Base-by-base conservation (phyloP, 1,140 invertebrate genomes). In the Trinorchestia longiramus region DNA sequence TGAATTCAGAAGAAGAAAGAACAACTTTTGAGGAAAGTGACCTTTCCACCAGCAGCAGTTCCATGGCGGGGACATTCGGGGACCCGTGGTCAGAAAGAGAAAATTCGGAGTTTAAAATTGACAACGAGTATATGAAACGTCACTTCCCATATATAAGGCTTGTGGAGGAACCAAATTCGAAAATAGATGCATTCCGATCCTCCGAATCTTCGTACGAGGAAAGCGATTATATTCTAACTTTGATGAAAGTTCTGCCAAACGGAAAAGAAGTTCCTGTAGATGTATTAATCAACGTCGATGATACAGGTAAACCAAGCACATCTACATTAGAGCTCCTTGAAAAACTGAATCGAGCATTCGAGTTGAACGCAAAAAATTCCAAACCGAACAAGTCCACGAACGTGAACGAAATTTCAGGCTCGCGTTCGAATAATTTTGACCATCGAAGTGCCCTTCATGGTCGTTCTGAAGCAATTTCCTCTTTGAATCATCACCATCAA, bases 191-290 rank as follows among this genome's bases (percentile, higher is more conserved):
- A 28, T 43, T 45, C 92, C 36, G 92, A 40, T 44, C 43, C 92
- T 19, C 43, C 6, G 92, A 94, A n/a, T 94, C 92, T 47, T 6
- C 43, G 40, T n/a, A 36, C 36, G 57, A 47, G 8, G 95, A 96
- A 45, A 96, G 95, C 41, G 96, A 96, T 45, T 96, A 96, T 42
- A 96, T 96, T 91, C 92, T 96, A 8, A 96, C 96, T 19, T 92
- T 96, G 45, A 95, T 95, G 57, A 96, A 95, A 44, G 96, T 96
- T 43, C 87, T 87, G 94, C 47, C 57, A 43, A 95, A 96, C 77
- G 96, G 96, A 41, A 90, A 95, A 1, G 96, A 95, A 45, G 95
- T 96, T 43, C 96, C 96, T 0, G 57, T 96, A 36, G 96, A 96
- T 36, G 44, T 96, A 0, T 87, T 96, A 87, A 95, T 96, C 44